Evolutionary conservation across 2,797 vertebrate genomes (phyloP).

Genomic region (Heterohyrax brucei): DNA sequence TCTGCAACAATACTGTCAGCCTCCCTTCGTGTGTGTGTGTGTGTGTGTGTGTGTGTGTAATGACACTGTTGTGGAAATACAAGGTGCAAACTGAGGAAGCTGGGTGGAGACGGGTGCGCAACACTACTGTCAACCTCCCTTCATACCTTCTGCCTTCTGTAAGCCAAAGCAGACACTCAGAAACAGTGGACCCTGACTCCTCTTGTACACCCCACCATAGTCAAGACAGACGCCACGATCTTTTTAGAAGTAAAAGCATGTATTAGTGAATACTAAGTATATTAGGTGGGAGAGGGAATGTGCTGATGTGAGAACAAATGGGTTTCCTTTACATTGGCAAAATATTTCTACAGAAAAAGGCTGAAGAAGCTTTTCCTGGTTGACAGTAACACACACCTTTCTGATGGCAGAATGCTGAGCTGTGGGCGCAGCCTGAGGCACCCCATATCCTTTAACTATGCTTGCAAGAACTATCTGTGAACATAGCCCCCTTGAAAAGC

Average conservation of each 20-base stretch:
- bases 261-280: neutral
- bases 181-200: neutral
- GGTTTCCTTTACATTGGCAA: neutral
- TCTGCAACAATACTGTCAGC: no score
- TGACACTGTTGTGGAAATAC: no score
- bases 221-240: neutral
- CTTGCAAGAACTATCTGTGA: neutral
- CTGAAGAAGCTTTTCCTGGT: rapidly evolving
- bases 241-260: neutral
- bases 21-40: no score
- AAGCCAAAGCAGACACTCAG: neutral
- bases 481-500: neutral
- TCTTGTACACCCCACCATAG: neutral
- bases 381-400: neutral
- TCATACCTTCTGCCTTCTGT: neutral
- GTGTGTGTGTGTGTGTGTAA: no score
- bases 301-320: neutral
- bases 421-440: rapidly evolving
- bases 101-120: neutral
- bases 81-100: neutral
- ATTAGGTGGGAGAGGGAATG: no score
- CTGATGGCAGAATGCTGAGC: no score
- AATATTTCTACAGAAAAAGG: neutral
- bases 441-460: rapidly evolving
- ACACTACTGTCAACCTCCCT: neutral